Evolutionary conservation across 2,113 vertebrate genomes (phyloP), one percentile per base, ranked within the genome.

Genomic region (Tiliqua scincoides): DNA sequence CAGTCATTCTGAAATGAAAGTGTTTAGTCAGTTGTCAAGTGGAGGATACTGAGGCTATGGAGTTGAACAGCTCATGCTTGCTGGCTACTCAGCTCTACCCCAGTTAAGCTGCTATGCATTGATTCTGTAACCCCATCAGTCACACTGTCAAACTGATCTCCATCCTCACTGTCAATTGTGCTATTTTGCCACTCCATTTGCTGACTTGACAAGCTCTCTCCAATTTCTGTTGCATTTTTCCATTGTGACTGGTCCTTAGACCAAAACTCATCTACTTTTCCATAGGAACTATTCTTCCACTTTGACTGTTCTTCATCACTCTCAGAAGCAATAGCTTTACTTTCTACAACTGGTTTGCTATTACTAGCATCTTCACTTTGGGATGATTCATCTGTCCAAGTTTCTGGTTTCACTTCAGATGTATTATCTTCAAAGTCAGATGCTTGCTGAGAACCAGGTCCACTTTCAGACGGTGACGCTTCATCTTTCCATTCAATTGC

Each of bases 1-100:
- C 91, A 94, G 94, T 93, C 94, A 48, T 3, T 76, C 85, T 52
- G 87, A 79, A 84, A 91, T 89, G 78, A 85, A 92, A 81, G 95
- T 73, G 88, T 87, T 80, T 23, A 11, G 89, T 92, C 94, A 95
- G 93, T 90, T 89, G 88, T 25, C 59, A 83, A 79, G 15, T 11
- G 83, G 80, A 73, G 83, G 82, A 0, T 0, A 1, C 15, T 11
- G 75, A 61, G 0, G 20, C 80, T 25, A 85, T 12, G 4, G 68
- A 20, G 2, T 4, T 15, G 0, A 23, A 89, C 88, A 1, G 88
- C 89, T 96, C 68, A 97, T 0, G 96, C 97, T 91, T 97, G 96
- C 83, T 98, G 97, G 94, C 97, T 98, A 82, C 97, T 97, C 89
- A 98, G 96, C 87, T 97, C 97, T 61, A 98, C 97, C 8, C 97